Evolutionary conservation across 2,888 invertebrate genomes (phyloP), one percentile per base, ranked within the genome.

Genomic region (Achlya flavicornis): DNA sequence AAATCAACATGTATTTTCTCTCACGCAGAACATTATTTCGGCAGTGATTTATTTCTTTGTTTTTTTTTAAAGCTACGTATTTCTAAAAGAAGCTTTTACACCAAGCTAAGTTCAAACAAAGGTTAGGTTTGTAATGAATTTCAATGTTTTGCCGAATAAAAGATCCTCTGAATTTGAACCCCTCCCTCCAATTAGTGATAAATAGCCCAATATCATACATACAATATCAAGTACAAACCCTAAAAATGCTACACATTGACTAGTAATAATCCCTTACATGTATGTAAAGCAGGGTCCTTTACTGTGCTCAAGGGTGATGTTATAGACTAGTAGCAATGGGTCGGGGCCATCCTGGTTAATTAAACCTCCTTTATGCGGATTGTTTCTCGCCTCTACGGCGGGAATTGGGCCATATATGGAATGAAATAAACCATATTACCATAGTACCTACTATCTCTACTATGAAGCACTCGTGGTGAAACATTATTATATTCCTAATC

Each of bases 241-340:
- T 41, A 11, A 16, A 59, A 59, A 59, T 59, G 14, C 41, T 41
- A 11, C 12, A 60, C 19, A 19, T 53, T 53, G 19, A n/a, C 53
- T 58, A 1, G 19, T 16, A 26, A 3, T 16, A 35, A 62, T 57
- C 38, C 53, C 41, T 57, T 57, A 57, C 41, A 26, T 19, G 48
- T 70, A 66, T 61, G 69, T 66, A 64, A 32, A 59, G 58, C 61
- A 61, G 58, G 64, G 48, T 58, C 66, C 61, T 69, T 73, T 65
- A 71, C 67, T 41, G 41, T 38, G 58, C 67, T 59, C 64, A 63
- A 66, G 71, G 62, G 64, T 60, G 65, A 48, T 71, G 60, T 73
- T 68, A 64, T 71, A 63, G 68, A 70, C 69, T 64, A 68, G 26
- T 57, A 64, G 58, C 64, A 65, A 66, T 62, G 69, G 61, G 65